These are phyloP conservation scores for Miltochrista miniata DNA, from an alignment of 2,888 invertebrate species.

Conservation along the genomic window DNA sequence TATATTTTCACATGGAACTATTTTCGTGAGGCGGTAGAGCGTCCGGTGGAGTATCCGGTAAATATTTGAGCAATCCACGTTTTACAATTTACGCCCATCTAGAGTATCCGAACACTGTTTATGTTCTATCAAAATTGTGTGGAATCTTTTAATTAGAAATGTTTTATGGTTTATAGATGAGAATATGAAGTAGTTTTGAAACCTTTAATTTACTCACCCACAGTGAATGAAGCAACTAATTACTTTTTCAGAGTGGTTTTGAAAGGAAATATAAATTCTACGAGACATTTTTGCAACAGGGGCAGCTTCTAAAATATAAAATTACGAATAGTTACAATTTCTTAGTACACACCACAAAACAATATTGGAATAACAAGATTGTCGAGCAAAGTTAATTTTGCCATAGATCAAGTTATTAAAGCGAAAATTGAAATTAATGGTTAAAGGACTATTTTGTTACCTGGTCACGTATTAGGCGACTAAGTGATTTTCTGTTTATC, in stretches of 20 bases:
- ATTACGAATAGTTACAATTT: too few species aligned
- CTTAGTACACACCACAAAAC: constrained; percentile 32
- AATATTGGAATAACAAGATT: constrained; percentile 34
- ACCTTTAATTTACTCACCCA: too few species aligned
- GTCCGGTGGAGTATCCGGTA: constrained; percentile 59
- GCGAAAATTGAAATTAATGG: constrained; percentile 29
- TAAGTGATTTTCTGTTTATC: constrained; percentile 3
- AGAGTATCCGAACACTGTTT: constrained; percentile 47
- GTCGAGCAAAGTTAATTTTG: constrained; percentile 24
- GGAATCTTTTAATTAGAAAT: constrained; percentile 59
- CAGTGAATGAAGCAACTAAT: too few species aligned
- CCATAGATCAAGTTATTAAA: constrained; percentile 31
- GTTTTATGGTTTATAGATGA: too few species aligned
- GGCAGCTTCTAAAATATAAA: too few species aligned
- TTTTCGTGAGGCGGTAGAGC: constrained; percentile 36
- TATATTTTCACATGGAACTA: constrained; percentile 34
- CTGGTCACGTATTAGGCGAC: constrained; percentile 16
- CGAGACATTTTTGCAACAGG: too few species aligned
- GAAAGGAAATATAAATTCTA: too few species aligned
- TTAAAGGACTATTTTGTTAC: constrained; percentile 21
- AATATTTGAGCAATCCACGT: constrained; percentile 71
- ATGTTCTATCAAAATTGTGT: constrained; percentile 51
- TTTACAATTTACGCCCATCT: constrained; percentile 69
- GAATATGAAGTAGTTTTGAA: too few species aligned
- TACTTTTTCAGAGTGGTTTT: too few species aligned